Evolutionary conservation across 1,140 invertebrate species (phyloP), one percentile per base, ranked within the genome.

Genomic region (Diploscapter pachys): DNA sequence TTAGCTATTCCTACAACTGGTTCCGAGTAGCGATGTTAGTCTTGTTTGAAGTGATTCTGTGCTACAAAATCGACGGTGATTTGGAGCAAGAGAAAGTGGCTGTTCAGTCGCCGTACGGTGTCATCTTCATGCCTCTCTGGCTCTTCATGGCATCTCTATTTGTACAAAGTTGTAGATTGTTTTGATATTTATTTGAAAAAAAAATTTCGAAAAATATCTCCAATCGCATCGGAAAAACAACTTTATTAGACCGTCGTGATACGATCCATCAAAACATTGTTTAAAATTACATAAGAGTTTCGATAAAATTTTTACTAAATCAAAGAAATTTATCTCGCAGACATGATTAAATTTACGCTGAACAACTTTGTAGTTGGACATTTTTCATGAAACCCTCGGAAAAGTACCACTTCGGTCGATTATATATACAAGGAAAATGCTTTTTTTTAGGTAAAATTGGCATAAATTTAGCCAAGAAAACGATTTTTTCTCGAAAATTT

Each of bases 61-160:
- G 64, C n/a, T 50, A 69, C 6, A 74, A 74, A 63, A 65, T 74
- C 5, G 64, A 64, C 13, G 73, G 73, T 54, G 73, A 74, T 8
- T 31, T 68, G 11, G 73, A 74, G 9, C 64, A 74, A 54, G 55
- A 56, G 5, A 56, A 74, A 54, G 73, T 74, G 3, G 73, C 73
- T 3, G 56, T 66, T 51, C 52, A 56, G n/a, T 56, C 54, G 4
- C 11, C 73, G 2, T 74, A 74, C 11, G 55, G 55, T 4, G 48
- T 68, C n/a, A 61, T 74, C 4, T 74, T 74, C 52, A 51, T 66
- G 54, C 73, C 73, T 4, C 48, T 74, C 6, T 74, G 73, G 73
- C 5, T 55, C 4, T 59, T 74, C 8, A 48, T 63, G 5, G 64
- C 11, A 3, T 31, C 53, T 9, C 56, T 51, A 49, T 51, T 53